Percentiles rank a stretch among this genome's conserved stretches.
Evolutionary conservation across 2,113 vertebrate genomes (phyloP).

Genomic region (Aviceda subcristata): DNA sequence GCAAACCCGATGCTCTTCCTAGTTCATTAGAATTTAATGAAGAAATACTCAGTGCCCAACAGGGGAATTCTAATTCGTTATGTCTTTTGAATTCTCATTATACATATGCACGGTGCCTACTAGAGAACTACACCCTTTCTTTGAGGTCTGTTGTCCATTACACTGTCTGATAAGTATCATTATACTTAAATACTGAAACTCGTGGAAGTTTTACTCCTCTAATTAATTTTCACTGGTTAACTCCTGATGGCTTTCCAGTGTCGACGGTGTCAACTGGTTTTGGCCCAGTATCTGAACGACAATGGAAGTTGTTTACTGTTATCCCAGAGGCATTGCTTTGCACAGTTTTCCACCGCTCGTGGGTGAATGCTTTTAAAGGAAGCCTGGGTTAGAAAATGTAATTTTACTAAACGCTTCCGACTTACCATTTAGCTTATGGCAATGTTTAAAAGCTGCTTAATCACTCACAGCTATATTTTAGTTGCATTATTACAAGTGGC

Average conservation of each 20-base stretch:
- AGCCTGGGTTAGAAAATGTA: neutral
- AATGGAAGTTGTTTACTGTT: neutral
- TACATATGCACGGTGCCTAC: neutral
- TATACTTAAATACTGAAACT: neutral
- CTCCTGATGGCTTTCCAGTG: neutral
- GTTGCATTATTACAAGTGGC: neutral
- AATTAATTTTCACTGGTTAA: slow-evolving; percentile 10
- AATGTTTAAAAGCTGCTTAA: neutral
- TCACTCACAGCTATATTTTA: neutral
- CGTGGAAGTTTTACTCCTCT: neutral
- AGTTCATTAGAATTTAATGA: slow-evolving; percentile 64
- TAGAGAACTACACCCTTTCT: neutral
- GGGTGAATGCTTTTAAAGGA: neutral
- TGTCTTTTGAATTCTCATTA: slow-evolving; percentile 58
- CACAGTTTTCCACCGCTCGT: neutral
- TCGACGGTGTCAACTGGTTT: neutral
- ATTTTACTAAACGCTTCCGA: neutral
- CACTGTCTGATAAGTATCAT: neutral
- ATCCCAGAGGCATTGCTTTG: neutral
- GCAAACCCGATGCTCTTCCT: slow-evolving; percentile 25
- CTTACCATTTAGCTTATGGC: neutral
- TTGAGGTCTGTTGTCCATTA: slow-evolving; percentile 16
- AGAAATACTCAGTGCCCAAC: slow-evolving; percentile 44
- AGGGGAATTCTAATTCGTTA: slow-evolving; percentile 60
- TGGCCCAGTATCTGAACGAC: neutral